These are phyloP conservation scores for Crocallis elinguaria DNA, from an alignment of 2,888 invertebrate species.

Conservation along the genomic window DNA sequence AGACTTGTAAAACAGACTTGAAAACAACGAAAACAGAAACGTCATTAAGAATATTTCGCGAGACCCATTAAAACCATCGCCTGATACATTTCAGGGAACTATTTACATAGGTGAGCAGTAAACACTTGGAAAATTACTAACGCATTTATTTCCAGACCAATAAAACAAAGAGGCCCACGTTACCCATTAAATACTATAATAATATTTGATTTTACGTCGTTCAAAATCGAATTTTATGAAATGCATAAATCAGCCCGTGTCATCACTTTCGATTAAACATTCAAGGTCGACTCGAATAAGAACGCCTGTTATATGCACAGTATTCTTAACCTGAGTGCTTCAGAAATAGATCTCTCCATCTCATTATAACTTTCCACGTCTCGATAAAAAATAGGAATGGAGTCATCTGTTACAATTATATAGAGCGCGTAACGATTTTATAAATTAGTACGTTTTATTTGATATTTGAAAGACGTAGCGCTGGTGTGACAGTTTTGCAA, in stretches of 20 bases:
- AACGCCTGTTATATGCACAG: constrained; percentile 55
- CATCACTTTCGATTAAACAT: constrained; percentile 80
- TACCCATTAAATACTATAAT: constrained; percentile 64
- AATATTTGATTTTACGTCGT: constrained; percentile 73
- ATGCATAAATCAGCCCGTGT: constrained; percentile 76
- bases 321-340: constrained; percentile 77
- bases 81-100: constrained; percentile 30
- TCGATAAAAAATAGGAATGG: constrained; percentile 75
- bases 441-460: constrained; percentile 44
- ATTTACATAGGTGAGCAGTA: constrained; percentile 33
- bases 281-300: constrained; percentile 68
- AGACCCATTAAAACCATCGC: constrained; percentile 23
- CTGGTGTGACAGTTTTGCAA: constrained; percentile 36
- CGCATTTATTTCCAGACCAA: constrained; percentile 59
- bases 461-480: constrained; percentile 54
- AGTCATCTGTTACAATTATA: constrained; percentile 73
- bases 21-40: constrained; percentile 23
- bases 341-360: constrained; percentile 71
- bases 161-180: constrained; percentile 67
- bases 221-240: constrained; percentile 66
- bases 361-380: constrained; percentile 79
- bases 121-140: constrained; percentile 39
- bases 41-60: constrained; percentile 25
- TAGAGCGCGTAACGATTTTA: constrained; percentile 43
- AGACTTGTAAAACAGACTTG: constrained; percentile 11